phyloP scores from a whole-genome alignment of 2,797 vertebrate genomes.

The Enteromius argenteus region DNA sequence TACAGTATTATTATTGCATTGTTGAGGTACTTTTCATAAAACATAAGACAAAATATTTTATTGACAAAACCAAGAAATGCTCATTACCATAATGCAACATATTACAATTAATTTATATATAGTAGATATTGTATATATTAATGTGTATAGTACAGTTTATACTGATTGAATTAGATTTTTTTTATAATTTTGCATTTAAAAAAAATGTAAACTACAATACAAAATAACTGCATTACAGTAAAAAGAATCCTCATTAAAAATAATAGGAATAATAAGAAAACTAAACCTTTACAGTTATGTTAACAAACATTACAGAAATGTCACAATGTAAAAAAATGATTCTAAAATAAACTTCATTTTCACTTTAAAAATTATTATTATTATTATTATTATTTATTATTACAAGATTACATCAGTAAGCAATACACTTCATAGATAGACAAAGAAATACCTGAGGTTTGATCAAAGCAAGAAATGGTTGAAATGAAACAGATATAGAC shows the following conservation, averaged over 20 bases:
- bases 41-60: too few species aligned
- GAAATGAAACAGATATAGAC: background rate
- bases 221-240: background rate
- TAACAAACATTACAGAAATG: background rate
- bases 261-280: background rate
- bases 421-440: background rate
- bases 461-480: background rate
- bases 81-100: background rate
- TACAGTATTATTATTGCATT: background rate
- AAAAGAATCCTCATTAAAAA: background rate
- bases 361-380: background rate
- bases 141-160: background rate
- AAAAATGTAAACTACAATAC: background rate
- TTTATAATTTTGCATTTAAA: background rate
- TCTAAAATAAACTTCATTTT: background rate
- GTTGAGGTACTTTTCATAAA: background rate
- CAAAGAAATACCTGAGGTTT: background rate
- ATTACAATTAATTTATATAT: background rate
- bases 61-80: too few species aligned
- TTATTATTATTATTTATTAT: background rate
- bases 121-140: background rate
- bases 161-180: background rate
- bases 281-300: background rate
- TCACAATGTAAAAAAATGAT: too few species aligned
- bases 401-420: background rate